Evolutionary conservation across 2,888 invertebrate genomes (phyloP).

Genomic region (Gasteruption jaculator): DNA sequence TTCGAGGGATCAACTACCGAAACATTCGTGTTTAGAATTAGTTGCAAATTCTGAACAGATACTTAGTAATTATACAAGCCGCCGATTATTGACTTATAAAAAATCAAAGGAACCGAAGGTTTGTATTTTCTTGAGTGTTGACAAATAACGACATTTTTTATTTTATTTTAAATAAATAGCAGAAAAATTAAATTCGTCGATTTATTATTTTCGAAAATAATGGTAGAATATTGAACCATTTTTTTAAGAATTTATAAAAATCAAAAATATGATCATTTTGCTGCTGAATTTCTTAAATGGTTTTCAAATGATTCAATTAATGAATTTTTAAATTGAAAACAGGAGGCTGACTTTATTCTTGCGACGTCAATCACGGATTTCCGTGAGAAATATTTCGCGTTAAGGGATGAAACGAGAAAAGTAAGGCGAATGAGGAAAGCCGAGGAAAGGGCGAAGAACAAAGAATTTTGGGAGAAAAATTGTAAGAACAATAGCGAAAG

Average conservation of each 20-base stretch:
- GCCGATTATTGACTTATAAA: slow-evolving; percentile 81
- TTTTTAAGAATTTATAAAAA: background rate
- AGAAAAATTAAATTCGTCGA: background rate
- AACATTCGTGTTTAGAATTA: slow-evolving; percentile 73
- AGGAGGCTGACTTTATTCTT: too few species aligned
- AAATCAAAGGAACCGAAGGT: slow-evolving; percentile 62
- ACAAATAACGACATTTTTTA: background rate
- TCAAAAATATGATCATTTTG: slow-evolving; percentile 1
- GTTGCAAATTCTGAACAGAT: slow-evolving; percentile 86
- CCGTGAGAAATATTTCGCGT: slow-evolving; percentile 68
- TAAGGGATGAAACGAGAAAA: slow-evolving; percentile 62
- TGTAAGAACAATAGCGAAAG: slow-evolving; percentile 31
- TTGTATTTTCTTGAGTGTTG: slow-evolving; percentile 8
- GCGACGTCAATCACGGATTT: too few species aligned
- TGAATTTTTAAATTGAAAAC: too few species aligned
- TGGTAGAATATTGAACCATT: background rate
- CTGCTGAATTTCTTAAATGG: too few species aligned
- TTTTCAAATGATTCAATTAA: too few species aligned
- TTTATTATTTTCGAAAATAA: background rate
- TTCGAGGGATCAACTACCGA: slow-evolving; percentile 67
- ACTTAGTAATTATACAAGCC: slow-evolving; percentile 73
- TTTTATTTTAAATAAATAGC: background rate
- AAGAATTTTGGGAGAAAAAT: slow-evolving; percentile 37
- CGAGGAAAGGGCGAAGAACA: slow-evolving; percentile 45
- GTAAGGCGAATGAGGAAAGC: slow-evolving; percentile 57